Conservation (phyloP, 2,888 invertebrate genomes). For the Amitus sp. region DNA sequence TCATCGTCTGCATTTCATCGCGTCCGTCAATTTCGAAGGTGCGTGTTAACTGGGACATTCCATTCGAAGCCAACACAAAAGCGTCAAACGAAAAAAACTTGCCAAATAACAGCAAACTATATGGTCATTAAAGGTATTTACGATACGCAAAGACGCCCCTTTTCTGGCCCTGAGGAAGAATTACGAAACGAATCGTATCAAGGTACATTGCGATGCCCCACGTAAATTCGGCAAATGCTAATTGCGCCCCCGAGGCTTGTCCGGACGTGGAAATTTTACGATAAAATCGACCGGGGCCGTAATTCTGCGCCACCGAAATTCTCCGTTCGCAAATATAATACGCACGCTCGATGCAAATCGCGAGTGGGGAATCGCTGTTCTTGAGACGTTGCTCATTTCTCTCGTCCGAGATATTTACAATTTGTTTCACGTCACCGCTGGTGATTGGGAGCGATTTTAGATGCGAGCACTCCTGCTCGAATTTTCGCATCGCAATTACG, state of each 20-base stretch:
- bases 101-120: no score
- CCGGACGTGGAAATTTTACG: conserved; percentile 1
- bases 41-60: no score
- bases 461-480: no score
- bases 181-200: no score
- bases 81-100: no score
- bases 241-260: neutral
- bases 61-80: no score
- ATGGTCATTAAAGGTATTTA: no score
- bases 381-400: neutral
- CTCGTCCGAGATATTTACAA: neutral
- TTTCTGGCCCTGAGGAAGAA: no score
- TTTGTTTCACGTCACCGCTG: neutral
- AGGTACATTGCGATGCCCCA: neutral
- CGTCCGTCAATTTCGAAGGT: no score
- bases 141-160: no score
- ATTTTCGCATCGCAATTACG: no score
- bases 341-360: neutral
- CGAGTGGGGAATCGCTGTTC: neutral
- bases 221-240: conserved; percentile 8
- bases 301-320: neutral
- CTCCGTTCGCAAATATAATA: neutral
- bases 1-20: no score
- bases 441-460: neutral
- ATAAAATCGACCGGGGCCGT: neutral